Conservation (phyloP, 2,888 invertebrate genomes). For the Ischnus inquisitorius region DNA sequence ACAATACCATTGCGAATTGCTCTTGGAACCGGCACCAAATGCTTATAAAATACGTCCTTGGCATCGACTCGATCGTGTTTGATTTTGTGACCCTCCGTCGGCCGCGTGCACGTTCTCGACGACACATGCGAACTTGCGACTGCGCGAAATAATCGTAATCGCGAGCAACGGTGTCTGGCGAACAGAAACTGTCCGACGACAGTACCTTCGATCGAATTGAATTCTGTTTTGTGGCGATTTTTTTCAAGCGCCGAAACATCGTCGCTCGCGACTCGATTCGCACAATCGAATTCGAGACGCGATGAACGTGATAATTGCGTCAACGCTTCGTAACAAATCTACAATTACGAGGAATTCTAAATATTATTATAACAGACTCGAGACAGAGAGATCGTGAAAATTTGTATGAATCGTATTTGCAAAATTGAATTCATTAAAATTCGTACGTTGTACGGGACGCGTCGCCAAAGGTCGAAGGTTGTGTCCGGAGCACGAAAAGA, state of each 20-base stretch:
- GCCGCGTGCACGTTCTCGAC: background rate
- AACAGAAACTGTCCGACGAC: too few species aligned
- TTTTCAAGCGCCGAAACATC: background rate
- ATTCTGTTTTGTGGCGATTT: too few species aligned
- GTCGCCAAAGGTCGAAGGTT: background rate
- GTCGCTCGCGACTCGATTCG: background rate
- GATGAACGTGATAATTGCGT: background rate
- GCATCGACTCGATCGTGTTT: constrained; percentile 48
- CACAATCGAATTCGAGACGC: background rate
- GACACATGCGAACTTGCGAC: constrained; percentile 10
- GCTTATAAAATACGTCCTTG: constrained; percentile 54
- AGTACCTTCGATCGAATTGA: too few species aligned
- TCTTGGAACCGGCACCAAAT: constrained; percentile 61
- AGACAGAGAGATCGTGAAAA: constrained; percentile 44
- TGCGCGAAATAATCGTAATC: background rate
- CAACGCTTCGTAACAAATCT: constrained; percentile 61
- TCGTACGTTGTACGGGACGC: background rate
- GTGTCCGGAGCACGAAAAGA: background rate
- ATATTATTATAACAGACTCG: constrained; percentile 23
- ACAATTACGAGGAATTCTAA: constrained; percentile 37
- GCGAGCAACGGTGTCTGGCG: too few species aligned
- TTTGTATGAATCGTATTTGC: constrained; percentile 39
- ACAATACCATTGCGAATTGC: constrained; percentile 34
- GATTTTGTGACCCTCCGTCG: constrained; percentile 23
- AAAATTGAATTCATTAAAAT: constrained; percentile 29